Conservation (phyloP, 2,888 invertebrate genomes). For the Cephus spinipes region DNA sequence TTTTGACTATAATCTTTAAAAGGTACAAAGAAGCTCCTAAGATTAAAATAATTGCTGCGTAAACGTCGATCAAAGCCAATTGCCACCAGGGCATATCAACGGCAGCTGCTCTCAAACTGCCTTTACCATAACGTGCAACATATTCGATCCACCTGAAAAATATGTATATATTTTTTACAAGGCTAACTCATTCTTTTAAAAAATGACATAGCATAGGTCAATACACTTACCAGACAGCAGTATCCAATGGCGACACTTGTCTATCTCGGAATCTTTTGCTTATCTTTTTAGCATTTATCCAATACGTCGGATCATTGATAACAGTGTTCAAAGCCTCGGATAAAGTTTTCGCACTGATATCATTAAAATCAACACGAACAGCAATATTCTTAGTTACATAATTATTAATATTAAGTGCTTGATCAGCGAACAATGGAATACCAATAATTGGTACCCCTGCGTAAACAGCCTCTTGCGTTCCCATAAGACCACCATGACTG, state of each 20-base stretch:
- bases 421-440: conserved; percentile 58
- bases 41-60: conserved; percentile 59
- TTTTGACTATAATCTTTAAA: background rate
- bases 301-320: conserved; percentile 47
- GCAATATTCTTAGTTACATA: conserved; percentile 47
- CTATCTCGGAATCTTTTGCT: background rate
- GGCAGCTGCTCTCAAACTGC: conserved; percentile 63
- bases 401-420: conserved; percentile 48
- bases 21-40: conserved; percentile 5
- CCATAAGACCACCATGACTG: conserved; percentile 60
- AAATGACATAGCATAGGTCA: background rate
- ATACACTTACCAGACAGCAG: background rate
- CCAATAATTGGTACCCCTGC: conserved; percentile 59
- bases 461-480: conserved; percentile 56
- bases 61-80: conserved; percentile 68
- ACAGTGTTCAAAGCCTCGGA: conserved; percentile 48
- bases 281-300: background rate
- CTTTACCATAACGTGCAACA: conserved; percentile 68
- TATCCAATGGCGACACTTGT: background rate
- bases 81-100: conserved; percentile 62
- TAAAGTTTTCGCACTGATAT: conserved; percentile 44
- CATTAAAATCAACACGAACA: conserved; percentile 35
- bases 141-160: conserved; percentile 72
- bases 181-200: background rate
- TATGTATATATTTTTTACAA: too few species aligned